These are phyloP conservation scores for Disparrhopalites patrizii DNA, from an alignment of 2,888 invertebrate genomes.

Conservation along the genomic window DNA sequence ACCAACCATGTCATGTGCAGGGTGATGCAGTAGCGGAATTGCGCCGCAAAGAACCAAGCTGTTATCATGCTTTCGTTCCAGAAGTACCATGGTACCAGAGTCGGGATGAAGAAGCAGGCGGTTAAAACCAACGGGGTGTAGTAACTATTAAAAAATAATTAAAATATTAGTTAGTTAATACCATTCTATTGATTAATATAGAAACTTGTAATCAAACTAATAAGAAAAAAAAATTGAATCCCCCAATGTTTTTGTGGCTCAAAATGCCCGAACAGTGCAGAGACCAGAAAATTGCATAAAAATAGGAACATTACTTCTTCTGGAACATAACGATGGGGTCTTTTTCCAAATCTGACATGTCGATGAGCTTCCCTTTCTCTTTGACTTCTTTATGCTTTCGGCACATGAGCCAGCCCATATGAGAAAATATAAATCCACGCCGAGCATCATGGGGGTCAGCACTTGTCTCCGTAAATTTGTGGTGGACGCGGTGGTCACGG, in stretches of 20 bases:
- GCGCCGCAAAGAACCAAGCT: constrained; percentile 75
- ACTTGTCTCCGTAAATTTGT: constrained; percentile 78
- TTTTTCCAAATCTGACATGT: constrained; percentile 78
- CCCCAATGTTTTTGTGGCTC: no score
- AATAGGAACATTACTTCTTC: constrained; percentile 61
- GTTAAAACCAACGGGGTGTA: constrained; percentile 44
- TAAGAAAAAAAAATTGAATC: no score
- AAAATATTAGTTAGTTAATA: no score
- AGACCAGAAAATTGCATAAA: no score
- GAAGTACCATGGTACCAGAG: constrained; percentile 71
- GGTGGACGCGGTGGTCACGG: constrained; percentile 77
- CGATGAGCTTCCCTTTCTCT: constrained; percentile 72
- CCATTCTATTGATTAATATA: no score
- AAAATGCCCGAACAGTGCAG: no score
- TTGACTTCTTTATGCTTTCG: constrained; percentile 87
- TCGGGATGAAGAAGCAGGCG: constrained; percentile 53
- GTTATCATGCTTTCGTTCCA: constrained; percentile 77
- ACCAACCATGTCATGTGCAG: constrained; percentile 90
- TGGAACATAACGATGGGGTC: constrained; percentile 85
- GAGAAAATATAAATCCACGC: constrained; percentile 91
- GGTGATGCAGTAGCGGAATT: constrained; percentile 75
- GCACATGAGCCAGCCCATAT: constrained; percentile 88
- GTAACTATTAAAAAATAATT: constrained; percentile 32
- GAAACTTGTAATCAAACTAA: no score
- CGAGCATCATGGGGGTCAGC: constrained; percentile 81